Evolutionary conservation across 2,113 vertebrate genomes (phyloP).

Genomic region (Mormyrus iriodes): DNA sequence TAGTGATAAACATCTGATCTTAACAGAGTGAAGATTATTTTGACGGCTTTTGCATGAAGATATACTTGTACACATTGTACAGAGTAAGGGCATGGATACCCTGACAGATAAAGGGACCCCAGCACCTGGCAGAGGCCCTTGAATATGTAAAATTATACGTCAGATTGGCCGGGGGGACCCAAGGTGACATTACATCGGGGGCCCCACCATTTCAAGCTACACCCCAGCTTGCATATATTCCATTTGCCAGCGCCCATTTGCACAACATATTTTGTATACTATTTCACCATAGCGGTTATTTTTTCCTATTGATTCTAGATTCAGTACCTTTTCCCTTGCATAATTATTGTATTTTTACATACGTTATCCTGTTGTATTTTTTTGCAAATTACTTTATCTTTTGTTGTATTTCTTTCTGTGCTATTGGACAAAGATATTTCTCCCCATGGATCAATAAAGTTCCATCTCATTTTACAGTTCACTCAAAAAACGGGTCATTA

Average conservation of each 20-base stretch:
- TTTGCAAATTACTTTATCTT: neutral
- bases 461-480: neutral
- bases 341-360: neutral
- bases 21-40: neutral
- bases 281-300: neutral
- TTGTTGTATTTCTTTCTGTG: neutral
- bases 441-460: neutral
- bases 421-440: neutral
- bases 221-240: neutral
- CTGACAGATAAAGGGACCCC: neutral
- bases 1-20: neutral
- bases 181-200: neutral
- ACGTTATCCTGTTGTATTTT: neutral
- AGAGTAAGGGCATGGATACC: neutral
- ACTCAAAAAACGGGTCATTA: neutral
- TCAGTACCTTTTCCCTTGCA: neutral
- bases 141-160: neutral
- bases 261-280: neutral
- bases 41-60: neutral
- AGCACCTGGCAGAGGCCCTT: neutral
- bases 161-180: neutral
- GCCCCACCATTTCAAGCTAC: neutral
- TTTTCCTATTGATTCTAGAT: neutral
- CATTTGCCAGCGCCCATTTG: neutral
- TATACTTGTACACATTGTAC: neutral